These are phyloP conservation scores for Blera fallax DNA, from an alignment of 2,888 invertebrate species.

Conservation along the genomic window DNA sequence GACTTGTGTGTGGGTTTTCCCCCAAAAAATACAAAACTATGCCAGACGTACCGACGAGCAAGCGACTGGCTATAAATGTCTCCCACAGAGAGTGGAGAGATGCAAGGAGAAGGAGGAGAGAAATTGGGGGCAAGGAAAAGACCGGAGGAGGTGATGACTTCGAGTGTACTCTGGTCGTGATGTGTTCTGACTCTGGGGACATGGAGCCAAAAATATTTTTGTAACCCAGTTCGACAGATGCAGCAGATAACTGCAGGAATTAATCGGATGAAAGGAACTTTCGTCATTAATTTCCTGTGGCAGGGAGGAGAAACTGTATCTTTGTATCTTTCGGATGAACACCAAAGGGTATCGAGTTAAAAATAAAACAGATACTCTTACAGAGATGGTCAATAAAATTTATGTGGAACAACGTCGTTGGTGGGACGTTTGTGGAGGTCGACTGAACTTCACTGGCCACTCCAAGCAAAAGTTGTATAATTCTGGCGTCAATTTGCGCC, in stretches of 20 bases:
- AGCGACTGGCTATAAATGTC: not conserved
- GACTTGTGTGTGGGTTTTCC: not conserved
- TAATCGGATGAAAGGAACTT: slow-evolving; percentile 28
- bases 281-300: not conserved
- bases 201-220: slow-evolving; percentile 7
- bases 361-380: too few relatives aligned
- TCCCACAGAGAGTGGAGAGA: not conserved
- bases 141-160: not conserved
- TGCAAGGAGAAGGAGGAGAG: not conserved
- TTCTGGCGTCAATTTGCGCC: too few relatives aligned
- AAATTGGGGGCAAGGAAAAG: slow-evolving; percentile 36
- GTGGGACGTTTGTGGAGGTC: too few relatives aligned
- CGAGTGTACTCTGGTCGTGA: not conserved
- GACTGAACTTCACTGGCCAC: too few relatives aligned
- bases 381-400: too few relatives aligned
- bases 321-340: not conserved
- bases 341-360: too few relatives aligned
- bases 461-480: too few relatives aligned
- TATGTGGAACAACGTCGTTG: too few relatives aligned
- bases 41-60: slow-evolving; percentile 28
- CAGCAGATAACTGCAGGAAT: slow-evolving; percentile 1
- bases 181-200: slow-evolving; percentile 19
- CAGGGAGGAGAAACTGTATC: too few relatives aligned
- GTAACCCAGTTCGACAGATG: slow-evolving; percentile 21
- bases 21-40: not conserved